These are phyloP conservation scores for Gambusia yucatana DNA, from an alignment of 2,797 vertebrate species.

Conservation along the genomic window DNA sequence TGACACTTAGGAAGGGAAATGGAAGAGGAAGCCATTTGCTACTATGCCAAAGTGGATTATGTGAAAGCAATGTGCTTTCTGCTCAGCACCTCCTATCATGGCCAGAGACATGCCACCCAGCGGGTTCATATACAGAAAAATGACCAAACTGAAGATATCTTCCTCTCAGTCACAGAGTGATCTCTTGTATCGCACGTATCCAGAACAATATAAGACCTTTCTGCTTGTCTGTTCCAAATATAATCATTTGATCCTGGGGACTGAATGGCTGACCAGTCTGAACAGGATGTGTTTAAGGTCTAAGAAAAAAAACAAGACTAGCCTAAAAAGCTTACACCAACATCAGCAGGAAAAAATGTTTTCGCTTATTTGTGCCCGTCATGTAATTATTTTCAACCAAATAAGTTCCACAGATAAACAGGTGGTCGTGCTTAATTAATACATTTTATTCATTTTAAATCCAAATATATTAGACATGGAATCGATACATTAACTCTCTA, in stretches of 20 bases:
- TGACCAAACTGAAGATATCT: constrained; percentile 55
- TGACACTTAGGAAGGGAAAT: constrained; percentile 56
- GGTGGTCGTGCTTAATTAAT: neutral
- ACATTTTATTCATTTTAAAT: neutral
- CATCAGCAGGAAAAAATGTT: neutral
- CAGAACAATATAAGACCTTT: constrained; percentile 32
- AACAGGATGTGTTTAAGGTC: constrained; percentile 10
- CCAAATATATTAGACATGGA: neutral
- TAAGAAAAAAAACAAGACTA: neutral
- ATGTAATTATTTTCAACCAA: neutral
- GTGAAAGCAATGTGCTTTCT: constrained; percentile 49
- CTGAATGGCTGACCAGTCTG: constrained; percentile 13
- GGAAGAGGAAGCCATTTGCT: constrained; percentile 58
- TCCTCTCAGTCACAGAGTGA: constrained; percentile 43
- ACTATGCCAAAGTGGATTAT: constrained; percentile 77
- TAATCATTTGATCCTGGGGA: constrained; percentile 12
- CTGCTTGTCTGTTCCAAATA: constrained; percentile 4
- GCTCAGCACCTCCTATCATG: constrained; percentile 53
- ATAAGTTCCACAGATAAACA: neutral
- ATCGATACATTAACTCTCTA: neutral
- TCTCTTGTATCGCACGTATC: constrained; percentile 31
- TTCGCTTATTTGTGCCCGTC: neutral
- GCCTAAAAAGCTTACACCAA: neutral
- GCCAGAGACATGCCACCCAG: constrained; percentile 55
- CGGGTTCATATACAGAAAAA: constrained; percentile 67